Percentiles rank a stretch among this genome's conserved stretches.
These are phyloP conservation scores for Genyomyrus donnyi DNA, from an alignment of 2,113 vertebrate genomes.

Conservation along the genomic window DNA sequence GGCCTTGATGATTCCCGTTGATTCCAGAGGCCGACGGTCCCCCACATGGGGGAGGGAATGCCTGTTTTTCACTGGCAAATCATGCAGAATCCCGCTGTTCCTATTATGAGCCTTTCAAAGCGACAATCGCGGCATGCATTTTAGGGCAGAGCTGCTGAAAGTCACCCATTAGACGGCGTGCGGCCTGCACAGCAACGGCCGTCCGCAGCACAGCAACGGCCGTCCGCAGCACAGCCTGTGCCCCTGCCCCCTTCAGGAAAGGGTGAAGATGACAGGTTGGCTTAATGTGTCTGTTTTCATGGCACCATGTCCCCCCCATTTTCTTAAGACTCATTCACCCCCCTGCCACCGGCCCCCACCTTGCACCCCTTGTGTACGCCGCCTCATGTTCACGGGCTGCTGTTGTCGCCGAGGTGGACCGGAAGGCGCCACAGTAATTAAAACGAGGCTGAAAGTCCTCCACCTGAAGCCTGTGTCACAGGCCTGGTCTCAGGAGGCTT, in stretches of 20 bases:
- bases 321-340: neutral
- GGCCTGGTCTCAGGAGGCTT: conserved; percentile 34
- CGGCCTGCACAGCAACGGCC: conserved; percentile 42
- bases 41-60: neutral
- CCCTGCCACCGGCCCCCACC: neutral
- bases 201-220: conserved; percentile 43
- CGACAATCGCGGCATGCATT: conserved; percentile 17
- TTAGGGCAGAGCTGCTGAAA: conserved; percentile 18
- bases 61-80: neutral
- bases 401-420: neutral
- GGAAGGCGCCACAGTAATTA: conserved; percentile 11
- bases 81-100: neutral
- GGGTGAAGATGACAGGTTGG: neutral
- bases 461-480: conserved; percentile 28
- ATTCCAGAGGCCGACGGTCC: neutral
- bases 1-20: neutral
- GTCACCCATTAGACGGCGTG: conserved; percentile 40
- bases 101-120: neutral
- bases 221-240: conserved; percentile 8
- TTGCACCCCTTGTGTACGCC: neutral
- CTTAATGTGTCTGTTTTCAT: neutral
- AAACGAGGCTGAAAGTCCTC: neutral
- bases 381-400: neutral
- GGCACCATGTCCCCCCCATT: neutral
- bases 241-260: neutral